phyloP scores from a whole-genome alignment of 2,888 invertebrate genomes.

The Drosophila anomelani region DNA sequence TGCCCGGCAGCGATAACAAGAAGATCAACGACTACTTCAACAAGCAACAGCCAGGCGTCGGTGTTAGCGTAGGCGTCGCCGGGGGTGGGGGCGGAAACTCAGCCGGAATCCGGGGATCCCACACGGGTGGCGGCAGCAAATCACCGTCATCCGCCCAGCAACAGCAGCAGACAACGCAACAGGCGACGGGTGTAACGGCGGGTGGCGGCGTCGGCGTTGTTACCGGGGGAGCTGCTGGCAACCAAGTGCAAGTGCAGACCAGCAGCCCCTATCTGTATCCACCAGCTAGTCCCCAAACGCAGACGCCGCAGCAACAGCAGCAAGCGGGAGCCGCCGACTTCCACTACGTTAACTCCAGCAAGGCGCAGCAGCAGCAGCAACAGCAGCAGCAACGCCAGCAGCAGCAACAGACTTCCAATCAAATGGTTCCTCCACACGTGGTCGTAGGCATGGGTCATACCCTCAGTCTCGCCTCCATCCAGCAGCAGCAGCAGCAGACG shows the following conservation, averaged over 20 bases:
- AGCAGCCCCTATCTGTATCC: slow-evolving; percentile 89
- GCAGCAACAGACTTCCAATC: slow-evolving; percentile 85
- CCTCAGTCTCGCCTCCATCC: slow-evolving; percentile 65
- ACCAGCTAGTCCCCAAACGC: slow-evolving; percentile 85
- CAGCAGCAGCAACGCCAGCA: slow-evolving; percentile 72
- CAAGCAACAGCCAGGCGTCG: slow-evolving; percentile 88
- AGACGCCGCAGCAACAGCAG: slow-evolving; percentile 70
- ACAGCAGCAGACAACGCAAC: slow-evolving; percentile 50
- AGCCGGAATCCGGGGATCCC: slow-evolving; percentile 32
- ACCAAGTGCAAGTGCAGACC: slow-evolving; percentile 71
- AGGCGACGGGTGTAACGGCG: slow-evolving; percentile 31
- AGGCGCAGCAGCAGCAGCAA: slow-evolving; percentile 66
- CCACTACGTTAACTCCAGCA: slow-evolving; percentile 68
- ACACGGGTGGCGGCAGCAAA: slow-evolving; percentile 72
- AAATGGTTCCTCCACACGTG: slow-evolving; percentile 84
- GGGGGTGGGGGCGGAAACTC: slow-evolving; percentile 76
- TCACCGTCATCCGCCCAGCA: slow-evolving; percentile 74
- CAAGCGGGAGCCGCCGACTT: slow-evolving; percentile 64
- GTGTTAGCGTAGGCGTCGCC: slow-evolving; percentile 81
- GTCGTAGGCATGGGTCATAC: slow-evolving; percentile 65
- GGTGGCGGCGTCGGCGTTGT: slow-evolving; percentile 27
- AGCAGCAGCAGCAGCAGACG: slow-evolving; percentile 58
- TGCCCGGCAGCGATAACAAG: slow-evolving; percentile 88
- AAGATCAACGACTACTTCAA: slow-evolving; percentile 97
- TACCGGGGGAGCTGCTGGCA: slow-evolving; percentile 64